Evolutionary conservation across 2,888 invertebrate genomes (phyloP).

Genomic region (Resseliella maxima): DNA sequence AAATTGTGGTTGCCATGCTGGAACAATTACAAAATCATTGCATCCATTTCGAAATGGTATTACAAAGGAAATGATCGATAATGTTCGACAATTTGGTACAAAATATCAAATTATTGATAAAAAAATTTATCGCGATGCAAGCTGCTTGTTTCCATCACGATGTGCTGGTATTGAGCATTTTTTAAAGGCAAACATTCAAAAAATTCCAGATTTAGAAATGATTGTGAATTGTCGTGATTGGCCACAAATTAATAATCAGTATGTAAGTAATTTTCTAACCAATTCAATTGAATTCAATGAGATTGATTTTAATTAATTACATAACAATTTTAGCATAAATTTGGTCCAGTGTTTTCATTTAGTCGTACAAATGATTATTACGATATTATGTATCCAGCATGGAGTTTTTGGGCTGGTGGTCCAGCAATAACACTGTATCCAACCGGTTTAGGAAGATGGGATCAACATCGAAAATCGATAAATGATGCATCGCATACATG

Average conservation of each 20-base stretch:
- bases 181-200: constrained; percentile 74
- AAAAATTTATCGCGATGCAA: constrained; percentile 81
- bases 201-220: constrained; percentile 85
- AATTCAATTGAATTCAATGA: constrained; percentile 59
- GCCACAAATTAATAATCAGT: constrained; percentile 82
- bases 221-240: constrained; percentile 92
- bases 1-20: constrained; percentile 75
- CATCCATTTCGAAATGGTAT: constrained; percentile 79
- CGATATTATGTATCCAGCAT: constrained; percentile 96
- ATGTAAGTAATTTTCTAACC: constrained; percentile 65
- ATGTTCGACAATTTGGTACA: constrained; percentile 71
- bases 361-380: constrained; percentile 85
- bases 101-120: constrained; percentile 87
- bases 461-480: constrained; percentile 80
- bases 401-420: constrained; percentile 99
- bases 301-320: neutral
- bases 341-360: constrained; percentile 92
- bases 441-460: constrained; percentile 94
- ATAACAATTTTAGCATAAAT: neutral
- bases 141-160: constrained; percentile 92
- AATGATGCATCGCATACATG: constrained; percentile 73
- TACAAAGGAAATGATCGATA: constrained; percentile 73
- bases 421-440: constrained; percentile 96
- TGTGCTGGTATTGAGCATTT: constrained; percentile 94
- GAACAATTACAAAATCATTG: constrained; percentile 77